Evolutionary conservation across 2,113 vertebrate genomes (phyloP).

Genomic region (Acanthisitta chloris): DNA sequence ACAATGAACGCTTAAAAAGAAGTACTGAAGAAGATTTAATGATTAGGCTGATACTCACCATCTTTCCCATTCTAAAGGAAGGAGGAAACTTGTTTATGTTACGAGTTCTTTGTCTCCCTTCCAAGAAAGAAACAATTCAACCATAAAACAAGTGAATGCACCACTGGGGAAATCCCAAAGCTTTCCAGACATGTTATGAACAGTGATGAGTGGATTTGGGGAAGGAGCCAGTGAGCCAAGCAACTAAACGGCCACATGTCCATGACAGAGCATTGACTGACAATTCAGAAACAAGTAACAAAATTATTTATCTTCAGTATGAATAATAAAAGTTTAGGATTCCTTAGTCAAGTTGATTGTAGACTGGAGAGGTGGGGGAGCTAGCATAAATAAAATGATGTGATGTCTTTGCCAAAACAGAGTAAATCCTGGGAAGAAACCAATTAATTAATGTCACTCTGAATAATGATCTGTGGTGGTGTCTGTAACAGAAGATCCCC

Average conservation of each 20-base stretch:
- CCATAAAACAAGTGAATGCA: neutral
- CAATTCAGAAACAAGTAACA: neutral
- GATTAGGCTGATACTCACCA: neutral
- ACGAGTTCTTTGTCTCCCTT: neutral
- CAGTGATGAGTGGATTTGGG: neutral
- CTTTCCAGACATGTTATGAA: neutral
- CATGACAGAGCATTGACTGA: neutral
- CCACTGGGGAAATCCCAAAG: neutral
- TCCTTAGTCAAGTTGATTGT: neutral
- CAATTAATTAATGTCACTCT: constrained; percentile 65
- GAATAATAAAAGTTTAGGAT: neutral
- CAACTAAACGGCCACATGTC: neutral
- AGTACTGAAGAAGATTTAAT: neutral
- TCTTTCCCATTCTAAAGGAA: neutral
- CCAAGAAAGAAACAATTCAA: neutral
- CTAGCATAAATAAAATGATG: neutral
- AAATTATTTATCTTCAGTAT: neutral
- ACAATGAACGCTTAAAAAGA: neutral
- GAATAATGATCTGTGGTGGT: constrained; percentile 57
- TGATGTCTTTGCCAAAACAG: neutral
- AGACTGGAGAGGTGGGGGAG: neutral
- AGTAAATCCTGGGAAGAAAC: constrained; percentile 48
- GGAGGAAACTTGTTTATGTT: neutral
- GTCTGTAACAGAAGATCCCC: constrained; percentile 53
- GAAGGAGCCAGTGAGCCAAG: neutral